Conservation (phyloP, 2,888 invertebrate species). For the Cactoblastis cactorum region DNA sequence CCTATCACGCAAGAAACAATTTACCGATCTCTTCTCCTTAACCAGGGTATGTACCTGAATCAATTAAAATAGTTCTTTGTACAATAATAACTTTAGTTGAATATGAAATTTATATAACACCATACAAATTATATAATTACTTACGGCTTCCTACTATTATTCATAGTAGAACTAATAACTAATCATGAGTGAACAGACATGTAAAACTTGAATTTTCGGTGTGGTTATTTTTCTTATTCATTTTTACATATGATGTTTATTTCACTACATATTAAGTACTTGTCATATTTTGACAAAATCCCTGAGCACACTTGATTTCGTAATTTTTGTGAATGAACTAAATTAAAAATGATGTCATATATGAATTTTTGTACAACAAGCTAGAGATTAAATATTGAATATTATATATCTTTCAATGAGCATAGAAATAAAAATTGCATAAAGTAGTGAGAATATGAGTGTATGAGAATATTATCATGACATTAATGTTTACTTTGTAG, state of each 20-base stretch:
- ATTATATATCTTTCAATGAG: not conserved
- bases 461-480: not conserved
- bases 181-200: not conserved
- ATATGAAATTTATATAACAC: not conserved
- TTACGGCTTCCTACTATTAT: not conserved
- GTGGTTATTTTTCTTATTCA: not conserved
- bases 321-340: not conserved
- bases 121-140: not conserved
- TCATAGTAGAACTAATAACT: not conserved
- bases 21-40: constrained; percentile 6
- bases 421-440: not conserved
- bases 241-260: not conserved
- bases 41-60: constrained; percentile 9
- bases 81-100: not conserved
- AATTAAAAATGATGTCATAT: not conserved
- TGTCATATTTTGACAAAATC: not conserved
- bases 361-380: not conserved
- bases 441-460: not conserved
- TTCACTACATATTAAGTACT: not conserved
- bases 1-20: not conserved
- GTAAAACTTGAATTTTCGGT: not conserved
- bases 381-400: not conserved
- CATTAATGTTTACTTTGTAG: not conserved
- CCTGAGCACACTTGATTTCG: constrained; percentile 1
- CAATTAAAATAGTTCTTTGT: constrained; percentile 1